phyloP scores from a whole-genome alignment of 2,797 vertebrate genomes.

The Syngnathus rostellatus region DNA sequence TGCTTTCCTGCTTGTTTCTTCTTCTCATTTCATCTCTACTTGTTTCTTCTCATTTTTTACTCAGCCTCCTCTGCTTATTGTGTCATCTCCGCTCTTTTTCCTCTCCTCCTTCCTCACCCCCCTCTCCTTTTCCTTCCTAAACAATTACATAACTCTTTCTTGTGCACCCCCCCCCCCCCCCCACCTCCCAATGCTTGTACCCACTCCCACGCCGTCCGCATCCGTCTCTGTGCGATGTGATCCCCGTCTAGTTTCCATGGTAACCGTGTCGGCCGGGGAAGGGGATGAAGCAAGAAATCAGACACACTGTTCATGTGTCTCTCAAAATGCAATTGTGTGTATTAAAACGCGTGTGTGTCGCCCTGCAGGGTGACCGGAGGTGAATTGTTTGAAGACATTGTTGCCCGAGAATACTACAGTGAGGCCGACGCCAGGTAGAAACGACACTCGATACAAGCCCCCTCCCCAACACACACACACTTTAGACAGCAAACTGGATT shows the following conservation, averaged over 20 bases:
- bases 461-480: not conserved
- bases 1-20: too few species aligned
- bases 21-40: not conserved
- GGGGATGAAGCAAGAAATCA: conserved; percentile 13
- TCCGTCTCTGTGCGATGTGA: conserved; percentile 39
- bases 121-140: conserved; percentile 13
- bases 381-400: conserved; percentile 96
- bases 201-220: conserved; percentile 43
- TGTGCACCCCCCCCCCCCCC: conserved; percentile 28
- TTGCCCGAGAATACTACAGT: conserved; percentile 96
- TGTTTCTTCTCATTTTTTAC: not conserved
- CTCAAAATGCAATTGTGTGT: not conserved
- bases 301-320: conserved; percentile 8
- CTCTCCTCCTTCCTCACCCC: not conserved
- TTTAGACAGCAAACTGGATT: not conserved
- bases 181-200: not conserved
- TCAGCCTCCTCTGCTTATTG: not conserved
- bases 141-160: conserved; percentile 44
- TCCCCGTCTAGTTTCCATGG: conserved; percentile 59
- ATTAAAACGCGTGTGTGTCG: conserved; percentile 14
- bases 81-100: not conserved
- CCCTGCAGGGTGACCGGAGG: conserved; percentile 87
- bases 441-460: not conserved
- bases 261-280: conserved; percentile 23
- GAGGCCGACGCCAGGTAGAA: conserved; percentile 95